phyloP scores from a whole-genome alignment of 2,113 vertebrate species.

The Anarrhichthys ocellatus region DNA sequence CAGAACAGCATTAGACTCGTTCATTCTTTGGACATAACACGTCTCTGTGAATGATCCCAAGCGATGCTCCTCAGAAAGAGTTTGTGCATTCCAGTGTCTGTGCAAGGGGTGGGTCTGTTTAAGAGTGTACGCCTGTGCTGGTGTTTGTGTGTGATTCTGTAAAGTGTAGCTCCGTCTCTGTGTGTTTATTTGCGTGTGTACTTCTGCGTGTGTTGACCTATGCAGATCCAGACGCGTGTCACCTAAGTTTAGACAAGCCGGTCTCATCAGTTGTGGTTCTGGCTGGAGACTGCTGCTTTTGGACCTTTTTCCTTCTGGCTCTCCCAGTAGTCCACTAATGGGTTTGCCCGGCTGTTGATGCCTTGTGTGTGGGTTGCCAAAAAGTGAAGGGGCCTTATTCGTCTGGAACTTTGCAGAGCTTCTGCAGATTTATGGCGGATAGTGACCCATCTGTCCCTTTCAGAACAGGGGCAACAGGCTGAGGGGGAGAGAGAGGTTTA shows the following conservation, averaged over 20 bases:
- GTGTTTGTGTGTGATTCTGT: constrained; percentile 22
- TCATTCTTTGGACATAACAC: constrained; percentile 54
- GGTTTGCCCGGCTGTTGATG: constrained; percentile 51
- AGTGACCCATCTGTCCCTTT: constrained; percentile 46
- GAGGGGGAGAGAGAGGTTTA: constrained; percentile 21
- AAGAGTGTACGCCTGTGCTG: constrained; percentile 21
- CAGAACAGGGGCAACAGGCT: background rate
- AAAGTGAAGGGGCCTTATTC: constrained; percentile 45
- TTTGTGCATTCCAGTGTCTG: constrained; percentile 42
- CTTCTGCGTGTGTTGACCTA: constrained; percentile 59
- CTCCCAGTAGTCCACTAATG: constrained; percentile 46
- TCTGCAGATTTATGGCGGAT: constrained; percentile 24
- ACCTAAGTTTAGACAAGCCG: constrained; percentile 68
- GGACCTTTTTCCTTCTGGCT: constrained; percentile 50
- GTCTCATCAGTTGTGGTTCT: constrained; percentile 66
- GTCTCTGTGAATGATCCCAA: constrained; percentile 49
- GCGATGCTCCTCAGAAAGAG: constrained; percentile 16
- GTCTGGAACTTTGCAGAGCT: constrained; percentile 29
- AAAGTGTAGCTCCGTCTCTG: constrained; percentile 11
- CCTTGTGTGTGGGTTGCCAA: constrained; percentile 35
- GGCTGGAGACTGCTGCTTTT: constrained; percentile 22
- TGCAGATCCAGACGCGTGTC: constrained; percentile 48
- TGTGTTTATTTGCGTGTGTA: constrained; percentile 39
- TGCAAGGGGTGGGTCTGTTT: constrained; percentile 6
- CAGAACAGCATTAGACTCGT: constrained; percentile 52